phyloP scores from a whole-genome alignment of 2,113 vertebrate species.

The Leptocoma aspasia region DNA sequence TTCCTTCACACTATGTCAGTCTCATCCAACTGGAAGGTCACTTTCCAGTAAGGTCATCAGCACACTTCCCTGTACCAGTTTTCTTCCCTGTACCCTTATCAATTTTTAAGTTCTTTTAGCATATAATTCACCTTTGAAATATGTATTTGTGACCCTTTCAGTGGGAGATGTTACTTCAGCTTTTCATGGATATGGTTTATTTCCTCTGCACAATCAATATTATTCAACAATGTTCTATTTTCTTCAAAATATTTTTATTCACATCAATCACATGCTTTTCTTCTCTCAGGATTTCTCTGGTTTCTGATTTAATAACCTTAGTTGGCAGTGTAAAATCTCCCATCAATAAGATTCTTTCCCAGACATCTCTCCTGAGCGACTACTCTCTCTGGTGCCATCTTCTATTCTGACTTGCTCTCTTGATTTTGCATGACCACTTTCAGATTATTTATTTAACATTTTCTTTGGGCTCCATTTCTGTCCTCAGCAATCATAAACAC shows the following conservation, averaged over 20 bases:
- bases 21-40: neutral
- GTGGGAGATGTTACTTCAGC: neutral
- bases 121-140: neutral
- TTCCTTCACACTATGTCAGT: neutral
- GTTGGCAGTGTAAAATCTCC: neutral
- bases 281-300: neutral
- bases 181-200: neutral
- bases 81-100: neutral
- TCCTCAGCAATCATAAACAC: neutral
- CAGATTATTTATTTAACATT: neutral
- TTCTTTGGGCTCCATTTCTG: neutral
- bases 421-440: neutral
- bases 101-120: neutral
- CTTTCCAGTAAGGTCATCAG: too few relatives aligned
- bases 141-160: neutral
- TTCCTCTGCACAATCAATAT: neutral
- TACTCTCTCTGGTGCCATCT: neutral
- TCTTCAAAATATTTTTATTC: neutral
- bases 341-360: neutral
- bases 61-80: too few relatives aligned
- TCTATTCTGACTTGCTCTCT: neutral
- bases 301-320: constrained; percentile 22
- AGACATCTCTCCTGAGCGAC: neutral
- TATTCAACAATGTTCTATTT: neutral
- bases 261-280: neutral